phyloP scores from a whole-genome alignment of 2,888 invertebrate genomes.

The Perithous albicinctus region DNA sequence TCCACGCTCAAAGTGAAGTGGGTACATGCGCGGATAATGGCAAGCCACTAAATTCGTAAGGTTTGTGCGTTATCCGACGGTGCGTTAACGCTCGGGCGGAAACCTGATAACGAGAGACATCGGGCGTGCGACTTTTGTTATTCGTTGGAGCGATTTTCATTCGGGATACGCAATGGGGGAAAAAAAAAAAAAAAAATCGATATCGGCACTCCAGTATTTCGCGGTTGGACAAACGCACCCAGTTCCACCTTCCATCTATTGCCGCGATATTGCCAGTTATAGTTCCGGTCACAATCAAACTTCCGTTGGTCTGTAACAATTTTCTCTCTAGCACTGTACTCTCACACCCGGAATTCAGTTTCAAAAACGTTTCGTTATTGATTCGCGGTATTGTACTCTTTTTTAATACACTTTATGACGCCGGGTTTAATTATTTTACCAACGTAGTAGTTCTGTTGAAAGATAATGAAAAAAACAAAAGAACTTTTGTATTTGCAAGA shows the following conservation, averaged over 20 bases:
- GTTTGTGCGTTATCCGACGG: not conserved
- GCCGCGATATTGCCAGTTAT: conserved; percentile 54
- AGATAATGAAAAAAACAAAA: too few species aligned
- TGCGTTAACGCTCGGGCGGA: conserved; percentile 47
- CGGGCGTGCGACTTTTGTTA: conserved; percentile 62
- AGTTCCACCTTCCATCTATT: not conserved
- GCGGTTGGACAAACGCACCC: conserved; percentile 44
- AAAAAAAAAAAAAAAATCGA: too few species aligned
- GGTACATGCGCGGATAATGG: not conserved
- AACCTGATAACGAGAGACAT: conserved; percentile 56
- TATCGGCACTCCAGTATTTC: conserved; percentile 58
- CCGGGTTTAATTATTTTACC: not conserved
- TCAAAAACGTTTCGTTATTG: conserved; percentile 44
- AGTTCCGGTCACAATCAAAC: conserved; percentile 56
- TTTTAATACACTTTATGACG: not conserved
- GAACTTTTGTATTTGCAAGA: not conserved
- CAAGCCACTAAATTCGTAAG: not conserved
- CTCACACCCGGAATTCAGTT: conserved; percentile 21
- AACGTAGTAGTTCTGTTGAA: not conserved
- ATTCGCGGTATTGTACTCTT: not conserved
- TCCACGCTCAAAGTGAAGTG: not conserved
- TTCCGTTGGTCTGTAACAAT: conserved; percentile 57
- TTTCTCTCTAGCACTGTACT: conserved; percentile 44
- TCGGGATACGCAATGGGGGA: conserved; percentile 42
- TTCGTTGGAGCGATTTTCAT: conserved; percentile 58